Evolutionary conservation across 2,888 invertebrate species (phyloP).

Genomic region (Spicauda simplicius): DNA sequence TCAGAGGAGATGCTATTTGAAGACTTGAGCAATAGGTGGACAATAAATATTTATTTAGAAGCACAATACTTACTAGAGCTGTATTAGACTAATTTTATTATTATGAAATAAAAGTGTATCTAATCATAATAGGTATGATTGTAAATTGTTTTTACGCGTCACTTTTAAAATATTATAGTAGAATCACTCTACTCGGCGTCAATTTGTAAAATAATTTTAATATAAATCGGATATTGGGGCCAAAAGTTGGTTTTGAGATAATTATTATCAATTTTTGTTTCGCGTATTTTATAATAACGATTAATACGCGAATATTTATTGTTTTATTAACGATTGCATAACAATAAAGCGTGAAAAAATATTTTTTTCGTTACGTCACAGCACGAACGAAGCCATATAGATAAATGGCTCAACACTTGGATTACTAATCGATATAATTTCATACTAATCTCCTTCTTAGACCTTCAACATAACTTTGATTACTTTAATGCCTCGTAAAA

Average conservation of each 20-base stretch:
- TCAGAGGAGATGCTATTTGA: no score
- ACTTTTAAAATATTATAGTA: no score
- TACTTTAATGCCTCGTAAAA: slow-evolving; percentile 62
- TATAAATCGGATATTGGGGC: no score
- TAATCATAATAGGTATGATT: no score
- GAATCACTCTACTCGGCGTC: no score
- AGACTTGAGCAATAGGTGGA: no score
- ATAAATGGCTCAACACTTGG: slow-evolving; percentile 43
- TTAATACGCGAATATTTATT: neutral
- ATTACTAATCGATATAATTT: slow-evolving; percentile 48
- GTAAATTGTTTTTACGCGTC: no score
- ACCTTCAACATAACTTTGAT: slow-evolving; percentile 74
- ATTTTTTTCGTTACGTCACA: slow-evolving; percentile 21
- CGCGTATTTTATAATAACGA: neutral
- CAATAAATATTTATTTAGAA: no score
- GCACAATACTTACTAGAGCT: no score
- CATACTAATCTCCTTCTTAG: slow-evolving; percentile 51
- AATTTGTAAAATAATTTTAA: no score
- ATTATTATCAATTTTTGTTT: neutral
- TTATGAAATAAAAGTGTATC: no score
- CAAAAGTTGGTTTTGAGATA: neutral
- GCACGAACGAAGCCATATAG: slow-evolving; percentile 43
- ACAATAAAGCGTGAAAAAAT: slow-evolving; percentile 2
- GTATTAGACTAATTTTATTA: no score
- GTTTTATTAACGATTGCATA: slow-evolving; percentile 8